Evolutionary conservation across 2,888 invertebrate species (phyloP).

Genomic region (Lepidochrysops patricia): DNA sequence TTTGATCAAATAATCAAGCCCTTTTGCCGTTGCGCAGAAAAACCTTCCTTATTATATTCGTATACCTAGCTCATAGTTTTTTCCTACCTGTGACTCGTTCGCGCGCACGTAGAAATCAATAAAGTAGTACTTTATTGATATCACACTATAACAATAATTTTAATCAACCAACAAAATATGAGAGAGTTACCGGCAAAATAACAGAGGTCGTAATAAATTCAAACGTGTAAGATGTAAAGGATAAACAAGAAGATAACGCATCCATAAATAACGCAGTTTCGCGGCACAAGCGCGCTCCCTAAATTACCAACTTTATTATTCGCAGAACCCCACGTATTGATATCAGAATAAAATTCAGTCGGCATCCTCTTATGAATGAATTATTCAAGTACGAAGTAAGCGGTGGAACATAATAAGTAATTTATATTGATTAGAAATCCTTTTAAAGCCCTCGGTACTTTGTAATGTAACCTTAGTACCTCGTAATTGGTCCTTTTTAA

Average conservation of each 20-base stretch:
- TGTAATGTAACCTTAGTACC: background rate
- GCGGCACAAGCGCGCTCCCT: background rate
- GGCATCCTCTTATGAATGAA: background rate
- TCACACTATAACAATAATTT: too few relatives aligned
- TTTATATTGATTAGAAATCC: background rate
- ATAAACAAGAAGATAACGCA: background rate
- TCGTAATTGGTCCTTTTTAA: background rate
- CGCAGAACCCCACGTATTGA: background rate
- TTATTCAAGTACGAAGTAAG: background rate
- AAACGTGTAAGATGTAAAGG: background rate
- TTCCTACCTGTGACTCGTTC: background rate
- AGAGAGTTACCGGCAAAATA: background rate
- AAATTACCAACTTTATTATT: constrained; percentile 2
- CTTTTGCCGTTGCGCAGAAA: background rate
- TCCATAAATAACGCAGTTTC: background rate
- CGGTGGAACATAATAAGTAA: background rate
- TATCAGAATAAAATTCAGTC: constrained; percentile 2
- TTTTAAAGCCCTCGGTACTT: background rate
- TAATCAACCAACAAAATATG: too few relatives aligned
- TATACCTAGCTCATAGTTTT: too few relatives aligned
- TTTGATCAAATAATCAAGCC: constrained; percentile 1
- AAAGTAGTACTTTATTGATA: too few relatives aligned
- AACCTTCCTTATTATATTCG: background rate
- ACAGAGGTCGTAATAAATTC: background rate
- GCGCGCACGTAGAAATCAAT: too few relatives aligned